Percentiles rank a stretch among this genome's conserved stretches.
These are phyloP conservation scores for Cassiopea andromeda DNA, from an alignment of 30 jellyfish, hydroid and myxozoan species.

Conservation along the genomic window DNA sequence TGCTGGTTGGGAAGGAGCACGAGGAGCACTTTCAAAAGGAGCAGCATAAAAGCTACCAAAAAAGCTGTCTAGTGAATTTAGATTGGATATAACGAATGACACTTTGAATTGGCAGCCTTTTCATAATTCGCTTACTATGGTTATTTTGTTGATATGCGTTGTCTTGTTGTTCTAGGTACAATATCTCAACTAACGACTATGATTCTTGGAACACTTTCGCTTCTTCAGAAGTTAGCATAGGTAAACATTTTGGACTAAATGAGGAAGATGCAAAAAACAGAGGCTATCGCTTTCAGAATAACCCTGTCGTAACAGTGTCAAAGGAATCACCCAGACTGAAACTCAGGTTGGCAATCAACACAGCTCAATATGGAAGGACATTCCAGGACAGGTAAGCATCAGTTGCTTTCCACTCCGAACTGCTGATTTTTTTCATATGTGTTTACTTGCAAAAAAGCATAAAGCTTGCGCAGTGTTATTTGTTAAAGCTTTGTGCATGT, in stretches of 20 bases:
- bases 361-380: slow-evolving; percentile 94
- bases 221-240: slow-evolving; percentile 34
- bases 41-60: too few relatives aligned
- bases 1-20: too few relatives aligned
- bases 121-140: not conserved
- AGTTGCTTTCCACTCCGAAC: not conserved
- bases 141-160: not conserved
- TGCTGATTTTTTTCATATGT: too few relatives aligned
- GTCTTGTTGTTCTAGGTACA: slow-evolving; percentile 52
- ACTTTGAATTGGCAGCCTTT: too few relatives aligned
- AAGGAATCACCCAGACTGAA: slow-evolving; percentile 34
- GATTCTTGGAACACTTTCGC: slow-evolving; percentile 60
- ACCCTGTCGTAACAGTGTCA: slow-evolving; percentile 58
- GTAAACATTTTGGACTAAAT: slow-evolving; percentile 11
- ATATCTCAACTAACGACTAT: slow-evolving; percentile 81
- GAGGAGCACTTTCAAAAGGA: too few relatives aligned
- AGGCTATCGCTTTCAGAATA: slow-evolving; percentile 52
- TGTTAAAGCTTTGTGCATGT: too few relatives aligned
- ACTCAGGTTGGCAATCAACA: slow-evolving; percentile 83
- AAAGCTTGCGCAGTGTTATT: too few relatives aligned
- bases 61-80: too few relatives aligned
- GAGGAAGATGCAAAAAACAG: slow-evolving; percentile 26
- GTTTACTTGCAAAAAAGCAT: too few relatives aligned
- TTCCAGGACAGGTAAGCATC: slow-evolving; percentile 78
- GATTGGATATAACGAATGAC: too few relatives aligned